phyloP scores from a whole-genome alignment of 2,888 invertebrate genomes.

The Tiphia femorata region DNA sequence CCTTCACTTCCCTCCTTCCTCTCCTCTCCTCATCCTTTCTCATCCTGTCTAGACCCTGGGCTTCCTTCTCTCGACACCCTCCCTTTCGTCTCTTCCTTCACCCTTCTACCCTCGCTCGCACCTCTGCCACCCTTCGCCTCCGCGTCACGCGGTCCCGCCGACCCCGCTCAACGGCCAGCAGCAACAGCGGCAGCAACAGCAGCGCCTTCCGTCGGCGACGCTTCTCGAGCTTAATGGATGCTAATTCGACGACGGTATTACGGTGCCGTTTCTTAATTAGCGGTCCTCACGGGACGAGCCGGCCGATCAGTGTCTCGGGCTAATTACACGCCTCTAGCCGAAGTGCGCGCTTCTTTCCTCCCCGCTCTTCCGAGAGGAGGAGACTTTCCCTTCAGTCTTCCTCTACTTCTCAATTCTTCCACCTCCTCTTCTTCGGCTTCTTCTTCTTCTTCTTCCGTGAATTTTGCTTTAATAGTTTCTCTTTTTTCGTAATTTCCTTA shows the following conservation, averaged over 20 bases:
- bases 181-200: slow-evolving; percentile 7
- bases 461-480: too few species aligned
- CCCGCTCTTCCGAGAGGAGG: too few species aligned
- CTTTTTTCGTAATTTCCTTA: too few species aligned
- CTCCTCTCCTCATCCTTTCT: not conserved
- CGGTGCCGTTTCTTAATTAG: slow-evolving; percentile 53
- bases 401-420: not conserved
- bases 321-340: slow-evolving; percentile 45
- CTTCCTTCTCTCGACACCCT: not conserved
- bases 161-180: slow-evolving; percentile 4
- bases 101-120: not conserved
- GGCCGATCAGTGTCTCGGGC: slow-evolving; percentile 39
- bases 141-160: too few species aligned
- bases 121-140: not conserved
- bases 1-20: not conserved
- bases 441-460: not conserved
- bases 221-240: slow-evolving; percentile 42
- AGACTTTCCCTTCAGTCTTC: too few species aligned
- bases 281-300: slow-evolving; percentile 40
- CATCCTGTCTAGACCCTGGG: not conserved
- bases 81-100: not conserved
- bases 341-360: not conserved
- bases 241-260: slow-evolving; percentile 55
- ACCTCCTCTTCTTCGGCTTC: not conserved
- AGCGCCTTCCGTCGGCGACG: slow-evolving; percentile 41